Evolutionary conservation across 2,888 invertebrate genomes (phyloP).

Genomic region (Lamellibrachia satsuma): DNA sequence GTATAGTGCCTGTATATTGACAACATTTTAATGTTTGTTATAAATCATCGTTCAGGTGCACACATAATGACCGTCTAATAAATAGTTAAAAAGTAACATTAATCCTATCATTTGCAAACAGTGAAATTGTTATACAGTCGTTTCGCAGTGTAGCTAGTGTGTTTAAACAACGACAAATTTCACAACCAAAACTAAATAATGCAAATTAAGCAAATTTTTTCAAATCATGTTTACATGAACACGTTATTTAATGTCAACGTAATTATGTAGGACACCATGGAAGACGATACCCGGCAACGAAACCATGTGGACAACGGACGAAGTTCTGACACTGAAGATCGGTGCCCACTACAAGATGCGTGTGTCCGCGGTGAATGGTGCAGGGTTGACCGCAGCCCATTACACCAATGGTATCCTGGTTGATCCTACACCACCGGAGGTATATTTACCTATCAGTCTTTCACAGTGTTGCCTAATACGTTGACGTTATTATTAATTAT

Average conservation of each 20-base stretch:
- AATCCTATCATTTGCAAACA: too few relatives aligned
- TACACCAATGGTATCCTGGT: conserved; percentile 18
- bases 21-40: too few relatives aligned
- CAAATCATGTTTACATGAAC: not conserved
- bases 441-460: not conserved
- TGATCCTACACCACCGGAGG: conserved; percentile 17
- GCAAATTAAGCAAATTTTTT: not conserved
- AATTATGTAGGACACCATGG: not conserved
- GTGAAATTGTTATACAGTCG: too few relatives aligned
- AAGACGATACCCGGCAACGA: not conserved
- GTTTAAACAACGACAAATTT: too few relatives aligned
- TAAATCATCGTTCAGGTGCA: too few relatives aligned
- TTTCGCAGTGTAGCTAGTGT: too few relatives aligned
- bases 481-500: too few relatives aligned
- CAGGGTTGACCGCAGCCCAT: conserved; percentile 19
- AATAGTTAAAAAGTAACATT: too few relatives aligned
- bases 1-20: too few relatives aligned
- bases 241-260: not conserved
- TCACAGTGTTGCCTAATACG: not conserved
- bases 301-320: conserved; percentile 14
- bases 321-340: not conserved
- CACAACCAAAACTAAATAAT: not conserved
- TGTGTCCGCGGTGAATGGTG: conserved; percentile 21
- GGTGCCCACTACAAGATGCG: not conserved
- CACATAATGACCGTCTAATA: too few relatives aligned